Evolutionary conservation across 2,888 invertebrate genomes (phyloP).

Genomic region (Pediacus dermestoides): DNA sequence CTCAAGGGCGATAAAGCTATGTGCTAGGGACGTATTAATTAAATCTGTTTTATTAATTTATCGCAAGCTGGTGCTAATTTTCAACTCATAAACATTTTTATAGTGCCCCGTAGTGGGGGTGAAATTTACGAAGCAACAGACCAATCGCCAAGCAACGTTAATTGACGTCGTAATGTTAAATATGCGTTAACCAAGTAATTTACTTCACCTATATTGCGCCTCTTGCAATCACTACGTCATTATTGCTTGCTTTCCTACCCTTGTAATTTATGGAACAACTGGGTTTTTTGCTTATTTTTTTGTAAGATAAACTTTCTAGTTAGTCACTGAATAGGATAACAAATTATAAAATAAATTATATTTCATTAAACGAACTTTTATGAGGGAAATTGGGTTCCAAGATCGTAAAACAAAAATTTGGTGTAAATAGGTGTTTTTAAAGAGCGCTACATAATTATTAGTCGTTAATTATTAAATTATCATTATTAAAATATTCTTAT

Average conservation of each 20-base stretch:
- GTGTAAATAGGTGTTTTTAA: too few species aligned
- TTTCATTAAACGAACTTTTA: too few species aligned
- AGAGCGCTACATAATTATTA: too few species aligned
- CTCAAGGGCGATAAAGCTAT: slow-evolving; percentile 29
- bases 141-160: slow-evolving; percentile 28
- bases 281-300: too few species aligned
- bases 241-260: slow-evolving; percentile 10
- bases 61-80: slow-evolving; percentile 45
- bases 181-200: slow-evolving; percentile 27
- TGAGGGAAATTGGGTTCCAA: too few species aligned
- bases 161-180: slow-evolving; percentile 32
- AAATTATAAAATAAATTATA: too few species aligned
- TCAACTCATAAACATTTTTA: slow-evolving; percentile 48
- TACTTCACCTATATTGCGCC: slow-evolving; percentile 18
- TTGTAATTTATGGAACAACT: slow-evolving; percentile 11
- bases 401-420: too few species aligned
- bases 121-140: slow-evolving; percentile 23
- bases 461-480: too few species aligned
- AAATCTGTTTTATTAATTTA: slow-evolving; percentile 49
- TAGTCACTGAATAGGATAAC: too few species aligned
- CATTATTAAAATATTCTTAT: too few species aligned
- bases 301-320: too few species aligned
- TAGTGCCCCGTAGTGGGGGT: slow-evolving; percentile 32
- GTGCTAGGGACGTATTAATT: slow-evolving; percentile 40
- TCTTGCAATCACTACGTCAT: slow-evolving; percentile 16